phyloP scores from a whole-genome alignment of 2,113 vertebrate species.

The Patagioenas fasciata region DNA sequence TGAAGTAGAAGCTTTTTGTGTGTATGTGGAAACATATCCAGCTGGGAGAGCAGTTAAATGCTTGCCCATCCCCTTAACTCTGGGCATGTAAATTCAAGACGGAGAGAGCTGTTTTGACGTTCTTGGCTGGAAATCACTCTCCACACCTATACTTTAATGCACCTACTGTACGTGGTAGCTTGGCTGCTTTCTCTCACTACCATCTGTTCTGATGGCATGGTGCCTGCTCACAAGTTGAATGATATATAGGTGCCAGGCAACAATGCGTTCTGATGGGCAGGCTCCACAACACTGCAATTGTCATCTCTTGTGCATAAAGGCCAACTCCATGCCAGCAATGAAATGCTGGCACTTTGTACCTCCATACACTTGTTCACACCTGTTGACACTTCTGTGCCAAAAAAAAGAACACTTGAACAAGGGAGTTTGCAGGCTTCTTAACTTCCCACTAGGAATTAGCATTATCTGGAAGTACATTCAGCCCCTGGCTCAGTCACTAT shows the following conservation, averaged over 20 bases:
- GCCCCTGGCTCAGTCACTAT: not conserved
- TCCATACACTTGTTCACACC: slow-evolving; percentile 75
- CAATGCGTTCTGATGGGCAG: slow-evolving; percentile 80
- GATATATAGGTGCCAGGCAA: slow-evolving; percentile 79
- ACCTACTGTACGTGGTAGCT: slow-evolving; percentile 70
- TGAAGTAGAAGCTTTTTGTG: slow-evolving; percentile 69
- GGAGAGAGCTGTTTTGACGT: slow-evolving; percentile 55
- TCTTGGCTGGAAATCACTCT: slow-evolving; percentile 67
- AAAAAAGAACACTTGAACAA: slow-evolving; percentile 57
- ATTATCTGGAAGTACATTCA: not conserved
- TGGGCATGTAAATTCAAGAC: slow-evolving; percentile 65
- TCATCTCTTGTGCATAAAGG: slow-evolving; percentile 75
- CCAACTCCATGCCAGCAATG: slow-evolving; percentile 59
- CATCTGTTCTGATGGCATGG: slow-evolving; percentile 77
- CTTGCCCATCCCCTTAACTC: slow-evolving; percentile 58
- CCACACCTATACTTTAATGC: slow-evolving; percentile 69
- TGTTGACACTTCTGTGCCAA: slow-evolving; percentile 75
- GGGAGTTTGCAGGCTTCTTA: not conserved
- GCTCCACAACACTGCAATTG: slow-evolving; percentile 70
- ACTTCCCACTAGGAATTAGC: not conserved
- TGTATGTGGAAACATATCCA: slow-evolving; percentile 14
- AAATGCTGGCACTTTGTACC: slow-evolving; percentile 56
- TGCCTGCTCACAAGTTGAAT: slow-evolving; percentile 77
- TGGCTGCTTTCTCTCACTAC: slow-evolving; percentile 70
- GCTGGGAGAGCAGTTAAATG: slow-evolving; percentile 44